Evolutionary conservation across 2,113 vertebrate species (phyloP), one percentile per base, ranked within the genome.

Genomic region (Benitochromis conjunctus): DNA sequence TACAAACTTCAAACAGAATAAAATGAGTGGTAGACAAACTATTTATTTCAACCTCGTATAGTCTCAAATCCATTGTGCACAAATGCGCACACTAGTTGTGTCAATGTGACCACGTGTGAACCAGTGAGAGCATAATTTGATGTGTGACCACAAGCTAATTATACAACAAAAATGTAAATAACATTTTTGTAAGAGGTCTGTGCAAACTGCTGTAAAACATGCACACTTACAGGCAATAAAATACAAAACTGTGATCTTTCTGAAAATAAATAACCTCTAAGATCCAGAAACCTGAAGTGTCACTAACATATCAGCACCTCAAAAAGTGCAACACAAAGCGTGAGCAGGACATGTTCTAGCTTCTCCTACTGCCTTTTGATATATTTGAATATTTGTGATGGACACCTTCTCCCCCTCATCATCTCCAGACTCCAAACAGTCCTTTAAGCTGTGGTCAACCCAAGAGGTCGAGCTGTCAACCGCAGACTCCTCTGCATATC

Each of bases 291-390:
- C 80, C 58, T 76, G 43, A 26, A 66, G 48, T 79, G 74, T 89
- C 88, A 82, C 1, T 60, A 79, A 76, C 14, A 87, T 81, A 76
- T 82, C 29, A 79, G 79, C 56, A 51, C 64, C 79, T 56, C 57
- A 69, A 85, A 93, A 90, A 51, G 66, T 31, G 54, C 77, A 36
- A 69, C 58, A 62, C 87, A 86, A 79, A 16, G 12, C 55, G 60
- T 87, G 79, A 78, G 55, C 69, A 88, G 83, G 62, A 58, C 84
- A 77, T 81, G 77, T 82, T 19, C 36, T 8, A 83, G 66, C 78
- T 86, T 76, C 64, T 69, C 79, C 66, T 31, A 74, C 79, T 62
- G 78, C 31, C 86, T 91, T 94, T 95, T 92, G 88, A 93, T 90
- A 90, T 78, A 84, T 86, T 86, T 82, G 14, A 9, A 69, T 91